Evolutionary conservation across 1,140 invertebrate genomes (phyloP).

Genomic region (Melitaea cinxia): DNA sequence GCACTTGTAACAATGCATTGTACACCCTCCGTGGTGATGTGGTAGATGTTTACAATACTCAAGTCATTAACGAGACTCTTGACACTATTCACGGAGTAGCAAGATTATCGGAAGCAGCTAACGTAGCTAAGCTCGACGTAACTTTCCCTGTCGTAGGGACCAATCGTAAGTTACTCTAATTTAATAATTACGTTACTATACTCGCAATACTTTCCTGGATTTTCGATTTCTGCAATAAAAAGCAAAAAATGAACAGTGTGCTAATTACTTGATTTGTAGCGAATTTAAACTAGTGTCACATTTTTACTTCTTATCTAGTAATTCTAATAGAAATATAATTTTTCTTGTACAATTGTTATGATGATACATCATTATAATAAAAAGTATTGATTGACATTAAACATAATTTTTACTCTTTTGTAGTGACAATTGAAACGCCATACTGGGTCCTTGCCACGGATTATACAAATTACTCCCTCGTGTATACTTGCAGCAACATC

Average conservation of each 20-base stretch:
- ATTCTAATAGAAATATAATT: no score
- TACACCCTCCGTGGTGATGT: constrained; percentile 37
- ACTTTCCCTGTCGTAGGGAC: constrained; percentile 59
- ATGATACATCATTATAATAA: no score
- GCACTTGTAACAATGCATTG: constrained; percentile 55
- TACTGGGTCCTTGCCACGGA: constrained; percentile 71
- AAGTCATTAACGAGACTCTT: constrained; percentile 54
- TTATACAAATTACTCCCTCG: constrained; percentile 59
- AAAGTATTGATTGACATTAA: no score
- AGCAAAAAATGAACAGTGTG: no score
- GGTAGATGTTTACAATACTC: constrained; percentile 55
- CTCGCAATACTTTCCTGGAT: no score
- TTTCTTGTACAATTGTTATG: no score
- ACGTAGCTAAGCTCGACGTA: constrained; percentile 56
- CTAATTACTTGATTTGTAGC: no score
- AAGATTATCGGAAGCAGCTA: constrained; percentile 30
- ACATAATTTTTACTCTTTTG: constrained; percentile 32
- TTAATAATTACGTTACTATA: no score
- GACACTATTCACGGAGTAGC: constrained; percentile 49
- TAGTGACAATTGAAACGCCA: constrained; percentile 51
- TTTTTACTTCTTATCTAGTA: no score
- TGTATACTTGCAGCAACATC: constrained; percentile 61
- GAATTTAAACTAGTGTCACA: no score
- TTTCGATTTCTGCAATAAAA: no score
- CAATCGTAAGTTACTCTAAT: constrained; percentile 58